These are phyloP conservation scores for Zaprionus taronus DNA, from an alignment of 1,140 invertebrate genomes.

Conservation along the genomic window DNA sequence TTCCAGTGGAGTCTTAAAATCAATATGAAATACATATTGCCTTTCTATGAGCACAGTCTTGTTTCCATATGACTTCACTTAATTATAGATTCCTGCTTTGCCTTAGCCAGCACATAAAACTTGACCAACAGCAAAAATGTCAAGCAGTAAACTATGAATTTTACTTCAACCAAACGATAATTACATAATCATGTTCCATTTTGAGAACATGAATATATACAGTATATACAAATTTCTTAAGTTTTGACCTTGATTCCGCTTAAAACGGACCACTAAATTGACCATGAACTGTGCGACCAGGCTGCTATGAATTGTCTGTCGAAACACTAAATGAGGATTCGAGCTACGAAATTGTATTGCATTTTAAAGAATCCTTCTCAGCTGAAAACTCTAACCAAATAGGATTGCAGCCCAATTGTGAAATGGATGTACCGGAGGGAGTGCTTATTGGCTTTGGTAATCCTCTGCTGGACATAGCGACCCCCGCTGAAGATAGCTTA, in stretches of 20 bases:
- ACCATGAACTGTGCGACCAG: background rate
- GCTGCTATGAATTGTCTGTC: background rate
- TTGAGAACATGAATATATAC: background rate
- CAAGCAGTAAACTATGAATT: background rate
- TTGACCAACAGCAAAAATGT: too few species aligned
- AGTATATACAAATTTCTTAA: background rate
- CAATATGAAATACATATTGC: too few species aligned
- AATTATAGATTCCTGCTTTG: too few species aligned
- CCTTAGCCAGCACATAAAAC: too few species aligned
- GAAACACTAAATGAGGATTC: background rate
- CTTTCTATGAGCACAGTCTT: too few species aligned
- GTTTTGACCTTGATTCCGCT: background rate
- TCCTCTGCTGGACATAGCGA: conserved; percentile 66
- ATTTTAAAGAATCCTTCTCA: background rate
- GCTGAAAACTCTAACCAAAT: background rate
- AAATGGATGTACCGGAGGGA: conserved; percentile 44
- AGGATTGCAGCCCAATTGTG: background rate
- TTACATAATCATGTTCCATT: background rate
- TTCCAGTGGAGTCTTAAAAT: too few species aligned
- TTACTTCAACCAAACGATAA: background rate
- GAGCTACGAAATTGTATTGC: background rate
- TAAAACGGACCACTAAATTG: background rate
- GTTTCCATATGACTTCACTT: too few species aligned
- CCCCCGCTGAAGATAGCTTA: conserved; percentile 28
- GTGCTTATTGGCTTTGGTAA: conserved; percentile 64